Conservation (phyloP, 2,797 vertebrate genomes). For the Acropternis orthonyx region DNA sequence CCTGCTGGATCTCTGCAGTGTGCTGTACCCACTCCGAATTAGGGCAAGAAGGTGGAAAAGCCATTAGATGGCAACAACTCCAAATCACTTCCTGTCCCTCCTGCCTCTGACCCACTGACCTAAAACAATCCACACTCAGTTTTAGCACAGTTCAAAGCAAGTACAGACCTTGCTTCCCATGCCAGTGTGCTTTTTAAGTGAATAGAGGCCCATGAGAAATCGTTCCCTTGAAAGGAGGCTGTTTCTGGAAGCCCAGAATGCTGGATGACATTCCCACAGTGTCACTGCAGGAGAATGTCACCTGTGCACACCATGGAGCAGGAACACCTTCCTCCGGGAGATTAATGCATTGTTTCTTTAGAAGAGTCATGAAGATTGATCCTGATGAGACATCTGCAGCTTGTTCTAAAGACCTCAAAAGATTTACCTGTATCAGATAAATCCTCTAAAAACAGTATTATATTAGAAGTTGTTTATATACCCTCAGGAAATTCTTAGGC, state of each 20-base stretch:
- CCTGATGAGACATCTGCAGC: background rate
- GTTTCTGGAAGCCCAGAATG: background rate
- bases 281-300: fast-evolving
- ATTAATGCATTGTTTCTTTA: fast-evolving
- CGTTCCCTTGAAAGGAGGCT: background rate
- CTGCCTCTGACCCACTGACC: slow-evolving; percentile 40
- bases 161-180: background rate
- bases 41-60: background rate
- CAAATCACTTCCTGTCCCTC: background rate
- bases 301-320: fast-evolving
- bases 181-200: fast-evolving
- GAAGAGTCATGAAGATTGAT: background rate
- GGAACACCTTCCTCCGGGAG: background rate
- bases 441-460: background rate
- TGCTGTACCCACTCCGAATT: fast-evolving
- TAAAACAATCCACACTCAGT: background rate
- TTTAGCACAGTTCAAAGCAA: background rate
- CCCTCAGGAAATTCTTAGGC: background rate
- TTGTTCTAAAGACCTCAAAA: background rate
- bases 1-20: fast-evolving
- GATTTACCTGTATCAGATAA: background rate
- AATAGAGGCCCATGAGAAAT: background rate
- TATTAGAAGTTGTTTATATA: background rate
- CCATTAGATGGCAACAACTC: slow-evolving; percentile 25
- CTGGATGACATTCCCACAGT: background rate